Base-by-base conservation (phyloP, 2,797 vertebrate genomes). In the Nothura maculosa region DNA sequence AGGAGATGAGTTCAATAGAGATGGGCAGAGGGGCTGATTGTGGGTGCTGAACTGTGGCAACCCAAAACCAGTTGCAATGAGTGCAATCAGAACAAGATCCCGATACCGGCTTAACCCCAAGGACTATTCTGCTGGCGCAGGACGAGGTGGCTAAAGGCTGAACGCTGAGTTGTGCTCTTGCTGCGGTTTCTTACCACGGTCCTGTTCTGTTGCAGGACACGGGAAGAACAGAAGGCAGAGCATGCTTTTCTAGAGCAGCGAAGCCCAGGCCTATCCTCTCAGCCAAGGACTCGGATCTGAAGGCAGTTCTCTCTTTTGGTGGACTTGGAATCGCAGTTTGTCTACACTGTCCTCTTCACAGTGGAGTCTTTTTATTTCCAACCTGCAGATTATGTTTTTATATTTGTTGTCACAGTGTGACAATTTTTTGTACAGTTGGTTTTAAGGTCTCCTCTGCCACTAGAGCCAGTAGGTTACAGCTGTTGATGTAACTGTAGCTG, bases 201-300 rank as follows among this genome's bases (percentile, higher is more conserved):
- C 52, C 75, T 92, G 96, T 96, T 98, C 78, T 97, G 92, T 98
- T 96, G 92, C 95, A 99, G 99, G 98, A 91, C 99, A 99, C 93
- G 97, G 98, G 97, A 99, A 99, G 98, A 99, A 99, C 99, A 99
- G 99, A 98, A 99, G 99, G 98, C 99, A 99, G 97, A 99, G 99
- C 98, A 99, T 99, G 99, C 99, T 99, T 97, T 99, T 99, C 97
- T 99, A 98, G 98, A 97, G 97, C 67, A 97, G 96, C 95, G 94
- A 94, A 97, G 97, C 92, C 97, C 96, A 95, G 94, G 92, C 91
- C 94, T 95, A 93, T 95, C 91, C 97, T 96, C 76, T 73, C 96
- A 67, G 72, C 96, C 97, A 93, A 97, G 98, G 97, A 98, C 96
- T 97, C 87, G 97, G 98, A 98, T 96, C 97, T 91, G 94, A 98